Evolutionary conservation across 2,888 invertebrate species (phyloP), one percentile per base, ranked within the genome.

Genomic region (Priocnemis perturbator): DNA sequence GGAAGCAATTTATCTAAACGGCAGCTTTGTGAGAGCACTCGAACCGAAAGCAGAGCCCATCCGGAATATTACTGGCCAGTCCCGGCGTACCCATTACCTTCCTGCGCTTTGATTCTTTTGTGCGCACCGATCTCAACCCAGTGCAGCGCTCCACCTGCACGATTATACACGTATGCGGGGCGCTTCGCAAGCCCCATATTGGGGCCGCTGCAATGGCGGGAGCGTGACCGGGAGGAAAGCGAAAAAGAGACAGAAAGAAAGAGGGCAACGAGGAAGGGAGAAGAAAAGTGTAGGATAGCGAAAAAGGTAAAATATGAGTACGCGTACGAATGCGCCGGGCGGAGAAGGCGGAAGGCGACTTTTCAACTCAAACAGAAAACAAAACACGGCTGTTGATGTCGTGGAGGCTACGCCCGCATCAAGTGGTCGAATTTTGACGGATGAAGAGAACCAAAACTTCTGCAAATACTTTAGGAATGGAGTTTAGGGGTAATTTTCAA

Each of bases 1-100:
- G 69, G 64, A 73, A 76, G 82, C 84, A 84, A 84, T 84, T 84
- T 84, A 83, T 83, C 81, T 81, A 83, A 84, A 82, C 77, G 81
- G 71, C 77, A 76, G 81, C 75, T 81, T 80, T 75, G 74, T 67
- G 73, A 78, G 73, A 64, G 74, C 76, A 76, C 78, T 80, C 78
- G 78, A 78, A 76, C 68, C 72, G 75, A 79, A 81, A 80, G 79
- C 77, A 75, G 74, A 82, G 78, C 76, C 81, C 81, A 85, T 82
- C 81, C 81, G 77, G 79, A 83, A 84, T 85, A 83, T 86, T 85
- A 82, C 82, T 78, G 73, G 71, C 70, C 68, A 64, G 48, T 17
- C 48, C 60, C 71, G 69, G 64, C 71, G 73, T 74, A 66, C 81
- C 81, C 73, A 76, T 78, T 80, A 79, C 73, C 74, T 77, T 67